These are phyloP conservation scores for Thalassaphorura encarpata DNA, from an alignment of 1,140 invertebrate species.

Conservation along the genomic window DNA sequence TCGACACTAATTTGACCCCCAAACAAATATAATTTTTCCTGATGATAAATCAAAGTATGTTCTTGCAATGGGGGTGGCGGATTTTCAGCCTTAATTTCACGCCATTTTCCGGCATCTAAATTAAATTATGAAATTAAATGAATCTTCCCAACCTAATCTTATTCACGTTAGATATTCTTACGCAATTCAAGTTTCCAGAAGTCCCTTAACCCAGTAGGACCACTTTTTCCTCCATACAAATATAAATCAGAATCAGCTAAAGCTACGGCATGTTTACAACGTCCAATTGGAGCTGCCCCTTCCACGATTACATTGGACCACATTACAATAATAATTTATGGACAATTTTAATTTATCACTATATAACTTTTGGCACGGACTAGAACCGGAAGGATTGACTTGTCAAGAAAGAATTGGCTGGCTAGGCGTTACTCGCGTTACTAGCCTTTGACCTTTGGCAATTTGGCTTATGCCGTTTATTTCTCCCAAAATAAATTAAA, in stretches of 20 bases:
- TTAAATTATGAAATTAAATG: background rate
- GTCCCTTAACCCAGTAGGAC: constrained; percentile 40
- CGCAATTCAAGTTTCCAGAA: constrained; percentile 43
- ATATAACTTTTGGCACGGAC: too few species aligned
- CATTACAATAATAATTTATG: too few species aligned
- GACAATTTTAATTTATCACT: too few species aligned
- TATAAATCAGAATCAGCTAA: constrained; percentile 13
- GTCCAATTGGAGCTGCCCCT: too few species aligned
- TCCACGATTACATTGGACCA: too few species aligned
- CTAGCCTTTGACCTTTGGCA: too few species aligned
- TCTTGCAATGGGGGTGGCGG: constrained; percentile 40
- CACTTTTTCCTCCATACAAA: constrained; percentile 22
- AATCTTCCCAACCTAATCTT: background rate
- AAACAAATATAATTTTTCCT: constrained; percentile 68
- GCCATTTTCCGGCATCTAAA: background rate
- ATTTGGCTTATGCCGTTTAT: too few species aligned
- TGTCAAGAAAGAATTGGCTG: too few species aligned
- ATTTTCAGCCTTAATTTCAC: constrained; percentile 33
- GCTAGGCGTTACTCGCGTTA: too few species aligned
- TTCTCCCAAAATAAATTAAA: too few species aligned
- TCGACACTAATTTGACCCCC: constrained; percentile 77
- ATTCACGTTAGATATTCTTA: constrained; percentile 29
- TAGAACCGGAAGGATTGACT: too few species aligned
- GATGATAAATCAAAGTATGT: constrained; percentile 68
- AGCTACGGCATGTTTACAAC: constrained; percentile 21